Base-by-base conservation (phyloP, 2,797 vertebrate genomes). In the Siniperca scherzeri region DNA sequence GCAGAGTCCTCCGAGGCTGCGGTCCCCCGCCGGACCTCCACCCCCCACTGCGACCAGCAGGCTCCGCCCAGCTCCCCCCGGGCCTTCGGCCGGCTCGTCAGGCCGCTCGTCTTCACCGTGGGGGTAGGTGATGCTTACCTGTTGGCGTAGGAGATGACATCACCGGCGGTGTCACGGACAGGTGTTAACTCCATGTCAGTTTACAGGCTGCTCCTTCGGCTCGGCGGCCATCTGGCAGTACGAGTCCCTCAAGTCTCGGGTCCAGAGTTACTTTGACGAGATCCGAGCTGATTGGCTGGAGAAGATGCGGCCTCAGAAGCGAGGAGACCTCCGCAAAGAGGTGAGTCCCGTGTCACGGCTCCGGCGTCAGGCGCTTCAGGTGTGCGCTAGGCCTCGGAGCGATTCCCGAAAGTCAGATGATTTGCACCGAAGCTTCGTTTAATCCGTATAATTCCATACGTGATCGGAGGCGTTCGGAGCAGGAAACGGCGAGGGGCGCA, bases 141-240 rank as follows among this genome's bases (percentile, higher is more conserved):
- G 55, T 7, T 1, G 7, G 0, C 1, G n/a, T 1, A 5, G 52
- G 11, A 0, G n/a, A 55, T 2, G 5, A 53, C 25, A 5, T 48
- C 53, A n/a, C 30, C 61, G 0, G 61, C 19, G 60, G 59, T 12
- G 52, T 82, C 77, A 64, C 27, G 0, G 50, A 1, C 83, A 22
- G 57, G 17, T 71, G 83, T 53, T 95, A 77, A 95, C 91, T 77
- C 89, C 30, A 92, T 86, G 2, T 95, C 92, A 99, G 98, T 99
- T 99, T 94, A 97, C 98, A 98, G 98, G 98, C 87, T 97, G 97
- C 89, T 97, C 97, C 40, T 99, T 99, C 62, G 97, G 96, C 22
- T 89, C 94, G 1, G 98, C 98, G 4, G 97, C 98, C 68, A 96
- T 99, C 91, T 99, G 97, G 98, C 98, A 99, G 86, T 99, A 99